Evolutionary conservation across 2,888 invertebrate species (phyloP), one percentile per base, ranked within the genome.

Genomic region (Dione juno): DNA sequence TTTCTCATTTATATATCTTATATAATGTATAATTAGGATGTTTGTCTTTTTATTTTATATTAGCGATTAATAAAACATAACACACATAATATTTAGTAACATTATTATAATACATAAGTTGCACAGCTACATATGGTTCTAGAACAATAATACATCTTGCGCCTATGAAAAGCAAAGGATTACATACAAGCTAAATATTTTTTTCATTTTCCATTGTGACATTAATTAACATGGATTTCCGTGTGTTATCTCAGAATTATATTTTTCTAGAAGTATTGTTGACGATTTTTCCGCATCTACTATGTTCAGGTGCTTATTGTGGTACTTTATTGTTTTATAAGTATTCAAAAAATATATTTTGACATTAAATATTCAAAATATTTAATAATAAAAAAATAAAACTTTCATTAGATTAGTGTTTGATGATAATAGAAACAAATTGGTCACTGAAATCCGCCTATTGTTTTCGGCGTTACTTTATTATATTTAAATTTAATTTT

Each of bases 371-470:
- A 41, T 52, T 14, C 11, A 10, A 59, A 59, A 19, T 59, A 50
- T 67, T 67, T 28, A 61, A 53, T 28, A 16, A 50, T 37, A 50
- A 19, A 11, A 50, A 11, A 10, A 54, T 35, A 54, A 37, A 37
- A 52, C 40, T 63, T 50, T 50, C 16, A 50, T 53, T 54, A 63
- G 48, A 21, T 10, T 57, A 69, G 54, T 64, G 45, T 54, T 28
- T 43, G 64, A 28, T 59, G 70, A 41, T 63, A 59, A 50, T 75
- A 72, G 68, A 58, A 61, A 71, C 69, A 16, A 63, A 70, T 59
- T 57, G 69, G 65, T 67, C 69, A 65, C 53, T 67, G 19, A 67
- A 73, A 63, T 74, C 76, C 75, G 77, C 76, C 76, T 76, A 74
- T 72, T 71, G 72, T 67, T 67, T 66, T 35, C 66, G 74, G 74